phyloP scores from a whole-genome alignment of 2,888 invertebrate species.

The Clusia tigrina region DNA sequence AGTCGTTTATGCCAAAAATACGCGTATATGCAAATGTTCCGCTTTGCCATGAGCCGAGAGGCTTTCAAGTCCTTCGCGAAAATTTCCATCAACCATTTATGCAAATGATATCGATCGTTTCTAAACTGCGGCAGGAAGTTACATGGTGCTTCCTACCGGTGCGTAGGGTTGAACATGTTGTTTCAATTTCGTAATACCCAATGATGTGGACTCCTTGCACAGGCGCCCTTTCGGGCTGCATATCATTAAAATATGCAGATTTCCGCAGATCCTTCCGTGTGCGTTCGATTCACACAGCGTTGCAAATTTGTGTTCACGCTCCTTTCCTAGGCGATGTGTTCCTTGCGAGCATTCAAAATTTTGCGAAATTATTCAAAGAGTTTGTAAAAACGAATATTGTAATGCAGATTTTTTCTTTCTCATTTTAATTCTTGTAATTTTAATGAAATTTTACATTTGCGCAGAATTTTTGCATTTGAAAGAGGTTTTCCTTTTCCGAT shows the following conservation, averaged over 20 bases:
- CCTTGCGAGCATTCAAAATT: conserved; percentile 30
- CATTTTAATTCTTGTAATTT: conserved; percentile 42
- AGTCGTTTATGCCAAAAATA: conserved; percentile 50
- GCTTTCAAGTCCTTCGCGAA: conserved; percentile 40
- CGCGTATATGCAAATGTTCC: conserved; percentile 53
- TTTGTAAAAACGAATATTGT: conserved; percentile 58
- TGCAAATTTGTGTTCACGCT: not conserved
- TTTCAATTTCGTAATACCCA: not conserved
- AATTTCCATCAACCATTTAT: conserved; percentile 52
- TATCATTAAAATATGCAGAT: conserved; percentile 43
- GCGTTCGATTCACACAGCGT: conserved; percentile 12
- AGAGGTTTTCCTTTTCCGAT: too few relatives aligned
- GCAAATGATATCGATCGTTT: conserved; percentile 46
- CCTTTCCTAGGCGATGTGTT: conserved; percentile 15
- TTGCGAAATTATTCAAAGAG: conserved; percentile 48
- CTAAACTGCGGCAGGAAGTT: conserved; percentile 14
- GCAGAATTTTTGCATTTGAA: conserved; percentile 50
- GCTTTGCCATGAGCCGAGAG: not conserved
- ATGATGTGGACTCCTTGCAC: conserved; percentile 31
- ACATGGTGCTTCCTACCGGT: conserved; percentile 25
- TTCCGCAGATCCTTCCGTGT: not conserved
- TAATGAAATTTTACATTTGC: conserved; percentile 39
- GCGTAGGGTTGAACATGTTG: conserved; percentile 11
- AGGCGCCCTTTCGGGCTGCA: conserved; percentile 19
- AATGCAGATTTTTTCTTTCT: conserved; percentile 55